These are phyloP conservation scores for Lophius americanus DNA, from an alignment of 2,797 vertebrate genomes.

Conservation along the genomic window DNA sequence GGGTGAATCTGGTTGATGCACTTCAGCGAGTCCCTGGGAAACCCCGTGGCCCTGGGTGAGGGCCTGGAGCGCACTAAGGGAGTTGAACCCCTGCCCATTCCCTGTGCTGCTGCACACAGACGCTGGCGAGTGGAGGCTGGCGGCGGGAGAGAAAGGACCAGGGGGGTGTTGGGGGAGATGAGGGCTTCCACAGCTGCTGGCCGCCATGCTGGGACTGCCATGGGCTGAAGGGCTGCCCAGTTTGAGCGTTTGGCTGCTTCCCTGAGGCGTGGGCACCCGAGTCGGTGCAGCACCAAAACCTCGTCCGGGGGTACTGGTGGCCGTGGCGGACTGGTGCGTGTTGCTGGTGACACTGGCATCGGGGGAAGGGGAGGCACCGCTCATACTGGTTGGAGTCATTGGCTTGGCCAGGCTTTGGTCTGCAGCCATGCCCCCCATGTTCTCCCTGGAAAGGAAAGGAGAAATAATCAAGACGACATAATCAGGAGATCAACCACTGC, in stretches of 20 bases:
- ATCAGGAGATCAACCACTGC: no score
- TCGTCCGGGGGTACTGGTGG: conserved; percentile 83
- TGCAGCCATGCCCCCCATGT: conserved; percentile 84
- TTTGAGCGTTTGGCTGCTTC: conserved; percentile 86
- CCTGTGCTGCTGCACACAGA: conserved; percentile 89
- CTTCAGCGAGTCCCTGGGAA: conserved; percentile 83
- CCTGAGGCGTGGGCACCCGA: conserved; percentile 89
- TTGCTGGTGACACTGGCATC: conserved; percentile 91
- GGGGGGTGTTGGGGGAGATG: conserved; percentile 87
- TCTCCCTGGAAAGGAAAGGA: conserved; percentile 82
- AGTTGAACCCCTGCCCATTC: conserved; percentile 80
- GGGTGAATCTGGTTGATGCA: conserved; percentile 79
- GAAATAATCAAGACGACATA: no score
- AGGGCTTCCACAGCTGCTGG: conserved; percentile 56
- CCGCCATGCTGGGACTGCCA: conserved; percentile 83
- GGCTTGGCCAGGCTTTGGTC: conserved; percentile 88
- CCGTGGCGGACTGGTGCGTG: conserved; percentile 79
- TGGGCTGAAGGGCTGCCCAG: conserved; percentile 90
- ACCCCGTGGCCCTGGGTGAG: conserved; percentile 91
- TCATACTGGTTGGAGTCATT: conserved; percentile 85
- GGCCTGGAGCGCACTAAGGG: conserved; percentile 92
- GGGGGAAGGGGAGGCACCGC: conserved; percentile 82
- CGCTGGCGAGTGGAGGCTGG: conserved; percentile 78
- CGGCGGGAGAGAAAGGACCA: conserved; percentile 88
- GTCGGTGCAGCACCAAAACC: conserved; percentile 82